A percentile compares a stretch with the other conserved stretches of the same genome.
Evolutionary conservation across 2,113 vertebrate species (phyloP).

Genomic region (Menura novaehollandiae): DNA sequence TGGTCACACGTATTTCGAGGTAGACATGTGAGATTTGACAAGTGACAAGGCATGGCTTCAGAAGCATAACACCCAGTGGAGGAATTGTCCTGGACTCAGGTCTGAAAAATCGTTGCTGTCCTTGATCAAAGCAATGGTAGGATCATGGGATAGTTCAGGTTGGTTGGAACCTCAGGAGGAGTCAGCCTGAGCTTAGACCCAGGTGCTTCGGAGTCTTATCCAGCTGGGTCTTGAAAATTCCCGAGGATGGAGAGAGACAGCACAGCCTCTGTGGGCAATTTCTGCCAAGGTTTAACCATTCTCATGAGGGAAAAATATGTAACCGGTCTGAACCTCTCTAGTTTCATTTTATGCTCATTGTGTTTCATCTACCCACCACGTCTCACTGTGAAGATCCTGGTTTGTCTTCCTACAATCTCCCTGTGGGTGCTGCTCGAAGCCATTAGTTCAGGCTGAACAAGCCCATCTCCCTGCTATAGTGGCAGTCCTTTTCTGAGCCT

Average conservation of each 20-base stretch:
- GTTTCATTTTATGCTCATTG: not conserved
- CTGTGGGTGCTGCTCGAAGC: not conserved
- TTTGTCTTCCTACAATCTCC: not conserved
- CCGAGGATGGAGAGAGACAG: not conserved
- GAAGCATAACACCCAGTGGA: not conserved
- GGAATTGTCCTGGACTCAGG: not conserved
- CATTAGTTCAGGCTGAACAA: not conserved
- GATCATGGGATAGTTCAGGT: not conserved
- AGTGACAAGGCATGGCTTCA: not conserved
- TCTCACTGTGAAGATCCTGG: too few relatives aligned
- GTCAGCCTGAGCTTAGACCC: not conserved
- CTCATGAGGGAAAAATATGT: not conserved
- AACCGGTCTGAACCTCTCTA: not conserved
- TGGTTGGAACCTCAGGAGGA: not conserved
- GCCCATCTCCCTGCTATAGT: not conserved
- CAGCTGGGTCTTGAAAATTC: not conserved
- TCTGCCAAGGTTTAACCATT: not conserved
- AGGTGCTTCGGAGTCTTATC: not conserved
- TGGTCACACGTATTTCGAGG: rapidly evolving
- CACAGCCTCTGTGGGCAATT: not conserved
- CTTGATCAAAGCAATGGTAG: not conserved
- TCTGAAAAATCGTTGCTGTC: not conserved
- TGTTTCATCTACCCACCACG: not conserved
- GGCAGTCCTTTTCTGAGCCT: not conserved
- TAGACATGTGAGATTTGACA: not conserved